These are phyloP conservation scores for Pammene aurita DNA, from an alignment of 2,888 invertebrate species.

Conservation along the genomic window DNA sequence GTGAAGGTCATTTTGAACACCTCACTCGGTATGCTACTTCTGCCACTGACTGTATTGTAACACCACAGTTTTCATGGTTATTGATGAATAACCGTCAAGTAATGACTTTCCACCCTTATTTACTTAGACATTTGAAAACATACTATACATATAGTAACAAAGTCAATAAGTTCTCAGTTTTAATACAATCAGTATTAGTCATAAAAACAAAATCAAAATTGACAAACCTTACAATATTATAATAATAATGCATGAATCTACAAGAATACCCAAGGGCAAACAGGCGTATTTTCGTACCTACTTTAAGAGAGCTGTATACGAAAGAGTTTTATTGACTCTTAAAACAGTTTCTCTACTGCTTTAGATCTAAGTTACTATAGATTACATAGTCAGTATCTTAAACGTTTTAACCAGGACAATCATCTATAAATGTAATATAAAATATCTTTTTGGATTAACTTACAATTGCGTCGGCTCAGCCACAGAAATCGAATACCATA, in stretches of 20 bases:
- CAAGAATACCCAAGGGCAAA: not conserved
- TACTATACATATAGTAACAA: constrained; percentile 14
- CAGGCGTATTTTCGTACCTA: not conserved
- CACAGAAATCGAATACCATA: constrained; percentile 70
- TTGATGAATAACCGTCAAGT: too few species aligned
- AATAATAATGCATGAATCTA: constrained; percentile 4
- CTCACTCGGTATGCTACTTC: too few species aligned
- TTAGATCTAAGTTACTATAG: constrained; percentile 28
- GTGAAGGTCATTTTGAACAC: too few species aligned
- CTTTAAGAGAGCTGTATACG: constrained; percentile 30
- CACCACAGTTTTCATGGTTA: not conserved
- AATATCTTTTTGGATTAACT: constrained; percentile 43
- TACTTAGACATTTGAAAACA: constrained; percentile 7
- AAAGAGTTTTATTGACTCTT: constrained; percentile 25
- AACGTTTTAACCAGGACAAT: constrained; percentile 44
- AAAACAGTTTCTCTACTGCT: constrained; percentile 19
- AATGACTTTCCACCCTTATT: too few species aligned
- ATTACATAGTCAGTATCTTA: constrained; percentile 39
- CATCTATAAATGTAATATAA: constrained; percentile 41
- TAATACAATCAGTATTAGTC: not conserved
- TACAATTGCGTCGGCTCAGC: constrained; percentile 60
- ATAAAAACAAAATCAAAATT: constrained; percentile 10
- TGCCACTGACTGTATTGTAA: not conserved
- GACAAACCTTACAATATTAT: constrained; percentile 7
- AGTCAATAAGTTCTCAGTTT: constrained; percentile 8